Percentiles rank a stretch among this genome's conserved stretches.
phyloP scores from a whole-genome alignment of 2,888 invertebrate species.

The Mesorhabditis belari region DNA sequence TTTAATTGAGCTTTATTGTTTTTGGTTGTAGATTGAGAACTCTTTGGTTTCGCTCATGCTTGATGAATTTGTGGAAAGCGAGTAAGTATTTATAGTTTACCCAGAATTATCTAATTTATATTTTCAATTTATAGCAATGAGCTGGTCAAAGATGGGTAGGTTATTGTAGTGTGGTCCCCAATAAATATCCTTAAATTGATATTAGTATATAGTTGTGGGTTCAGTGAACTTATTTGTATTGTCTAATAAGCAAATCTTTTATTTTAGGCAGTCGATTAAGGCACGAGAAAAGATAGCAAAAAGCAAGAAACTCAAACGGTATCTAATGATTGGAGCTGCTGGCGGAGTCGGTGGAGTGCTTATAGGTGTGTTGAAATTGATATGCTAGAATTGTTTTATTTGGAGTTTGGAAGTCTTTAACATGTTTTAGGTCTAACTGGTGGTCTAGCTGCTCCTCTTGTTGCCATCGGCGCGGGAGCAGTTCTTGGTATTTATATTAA shows the following conservation, averaged over 20 bases:
- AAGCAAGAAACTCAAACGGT: conserved; percentile 62
- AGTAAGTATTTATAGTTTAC: conserved; percentile 28
- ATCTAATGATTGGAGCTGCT: conserved; percentile 64
- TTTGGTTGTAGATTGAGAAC: conserved; percentile 56
- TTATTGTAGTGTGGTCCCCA: background rate
- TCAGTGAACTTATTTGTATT: background rate
- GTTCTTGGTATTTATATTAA: conserved; percentile 14
- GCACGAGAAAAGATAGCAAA: conserved; percentile 58
- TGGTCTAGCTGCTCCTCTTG: conserved; percentile 65
- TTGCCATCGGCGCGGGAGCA: conserved; percentile 57
- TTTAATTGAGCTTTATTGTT: background rate
- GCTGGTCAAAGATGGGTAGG: background rate
- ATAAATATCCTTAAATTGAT: too few relatives aligned
- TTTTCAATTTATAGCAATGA: background rate
- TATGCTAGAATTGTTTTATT: background rate
- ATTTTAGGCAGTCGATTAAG: conserved; percentile 58
- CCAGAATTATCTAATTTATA: background rate
- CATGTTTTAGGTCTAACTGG: conserved; percentile 64
- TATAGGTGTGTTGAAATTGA: conserved; percentile 54
- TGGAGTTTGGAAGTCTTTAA: conserved; percentile 1
- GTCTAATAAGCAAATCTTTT: background rate
- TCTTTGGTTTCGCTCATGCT: conserved; percentile 58
- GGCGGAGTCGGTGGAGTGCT: conserved; percentile 65
- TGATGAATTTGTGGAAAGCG: conserved; percentile 44
- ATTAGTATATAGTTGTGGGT: too few relatives aligned